Conservation (phyloP, 1,140 invertebrate genomes). For the Psilanteris sp. region DNA sequence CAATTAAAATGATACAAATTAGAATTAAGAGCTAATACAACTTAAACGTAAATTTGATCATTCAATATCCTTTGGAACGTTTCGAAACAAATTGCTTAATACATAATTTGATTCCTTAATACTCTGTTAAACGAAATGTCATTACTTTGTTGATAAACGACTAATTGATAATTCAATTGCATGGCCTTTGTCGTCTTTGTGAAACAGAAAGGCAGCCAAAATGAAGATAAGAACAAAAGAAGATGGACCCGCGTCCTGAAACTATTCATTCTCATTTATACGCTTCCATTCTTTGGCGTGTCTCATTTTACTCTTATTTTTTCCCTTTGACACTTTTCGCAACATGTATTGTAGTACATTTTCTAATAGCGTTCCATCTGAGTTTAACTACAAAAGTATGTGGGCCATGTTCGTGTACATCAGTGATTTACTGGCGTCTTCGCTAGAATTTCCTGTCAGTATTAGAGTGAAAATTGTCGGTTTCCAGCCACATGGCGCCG, state of each 20-base stretch:
- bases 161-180: constrained; percentile 61
- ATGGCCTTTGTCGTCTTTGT: constrained; percentile 32
- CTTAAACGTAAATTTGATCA: constrained; percentile 20
- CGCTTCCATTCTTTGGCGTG: constrained; percentile 46
- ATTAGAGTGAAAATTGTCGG: constrained; percentile 68
- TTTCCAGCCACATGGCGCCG: constrained; percentile 59
- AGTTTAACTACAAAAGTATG: constrained; percentile 73
- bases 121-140: constrained; percentile 42
- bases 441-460: constrained; percentile 52
- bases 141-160: constrained; percentile 55
- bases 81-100: constrained; percentile 22
- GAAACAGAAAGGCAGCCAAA: constrained; percentile 37
- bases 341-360: constrained; percentile 55
- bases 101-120: constrained; percentile 46
- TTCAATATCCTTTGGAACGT: constrained; percentile 16
- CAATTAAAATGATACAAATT: constrained; percentile 13
- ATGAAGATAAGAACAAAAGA: constrained; percentile 53
- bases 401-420: constrained; percentile 70
- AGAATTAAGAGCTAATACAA: constrained; percentile 10
- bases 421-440: constrained; percentile 72
- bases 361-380: constrained; percentile 46
- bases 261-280: constrained; percentile 64
- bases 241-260: constrained; percentile 31
- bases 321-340: constrained; percentile 55
- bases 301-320: constrained; percentile 53